Evolutionary conservation across 2,888 invertebrate genomes (phyloP), one percentile per base, ranked within the genome.

Genomic region (Apotomis capreana): DNA sequence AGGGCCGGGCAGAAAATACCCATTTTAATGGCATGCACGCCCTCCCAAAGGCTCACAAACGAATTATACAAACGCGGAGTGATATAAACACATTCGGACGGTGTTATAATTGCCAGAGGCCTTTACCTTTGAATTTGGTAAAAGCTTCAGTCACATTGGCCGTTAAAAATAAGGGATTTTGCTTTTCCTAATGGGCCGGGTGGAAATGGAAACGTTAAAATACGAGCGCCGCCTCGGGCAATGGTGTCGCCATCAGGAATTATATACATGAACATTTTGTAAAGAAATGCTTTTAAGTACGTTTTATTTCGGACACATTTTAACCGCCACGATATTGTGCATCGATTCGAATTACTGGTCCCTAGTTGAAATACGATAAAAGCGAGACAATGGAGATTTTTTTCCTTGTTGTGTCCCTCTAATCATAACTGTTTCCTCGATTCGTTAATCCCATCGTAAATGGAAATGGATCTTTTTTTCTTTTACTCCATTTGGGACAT

Each of bases 91-190:
- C 61, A 57, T 71, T 69, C 40, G 60, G 62, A 69, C 65, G 55
- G 59, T 70, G 69, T 65, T 60, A 70, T 70, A 73, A 73, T 73
- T 73, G 70, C 73, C 69, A 12, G 9, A 26, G 65, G 59, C 49
- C 55, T 62, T 49, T 64, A 69, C 70, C 64, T 69, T 70, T 65
- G 71, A 67, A 55, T 68, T 67, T 54, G 52, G 44, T 67, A 68
- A 70, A 61, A 73, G 73, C 60, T 60, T 70, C 70, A 54, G 60
- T 70, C 60, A 55, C 70, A 65, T 52, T 55, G 65, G 49, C 44
- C 52, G 60, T 26, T 63, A 70, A 69, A 70, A 70, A 70, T 70
- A 70, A 65, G 54, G 65, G 70, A 70, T 70, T 70, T 55, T 63
- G 40, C 63, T 63, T 54, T 63, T 63, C 54, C 63, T 63, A 63